phyloP scores from a whole-genome alignment of 2,888 invertebrate genomes.

The Melinaea menophilus region DNA sequence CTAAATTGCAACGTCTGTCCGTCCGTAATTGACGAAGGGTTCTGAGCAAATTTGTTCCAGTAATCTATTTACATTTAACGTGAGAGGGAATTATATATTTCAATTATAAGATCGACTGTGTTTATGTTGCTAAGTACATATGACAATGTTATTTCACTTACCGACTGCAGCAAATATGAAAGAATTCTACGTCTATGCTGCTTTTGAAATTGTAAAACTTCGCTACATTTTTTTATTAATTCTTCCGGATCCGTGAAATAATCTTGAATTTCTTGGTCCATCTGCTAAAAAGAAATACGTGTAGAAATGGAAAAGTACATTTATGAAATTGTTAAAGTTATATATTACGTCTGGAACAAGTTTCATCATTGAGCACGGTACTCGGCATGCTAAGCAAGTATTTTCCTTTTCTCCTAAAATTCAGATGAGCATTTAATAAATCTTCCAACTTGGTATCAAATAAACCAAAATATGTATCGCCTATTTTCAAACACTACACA shows the following conservation, averaged over 20 bases:
- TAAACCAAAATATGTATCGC: no score
- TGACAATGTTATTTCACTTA: slow-evolving; percentile 35
- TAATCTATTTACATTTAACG: background rate
- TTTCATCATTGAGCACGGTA: slow-evolving; percentile 69
- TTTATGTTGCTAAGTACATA: background rate
- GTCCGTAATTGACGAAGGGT: slow-evolving; percentile 6
- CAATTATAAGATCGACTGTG: no score
- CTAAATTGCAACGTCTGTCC: slow-evolving; percentile 5
- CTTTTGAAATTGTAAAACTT: slow-evolving; percentile 71
- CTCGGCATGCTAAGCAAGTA: slow-evolving; percentile 66
- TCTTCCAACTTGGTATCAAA: background rate
- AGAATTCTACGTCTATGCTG: slow-evolving; percentile 68
- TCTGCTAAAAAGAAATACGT: slow-evolving; percentile 45
- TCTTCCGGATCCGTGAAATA: slow-evolving; percentile 75
- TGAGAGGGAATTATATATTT: background rate
- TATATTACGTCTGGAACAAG: slow-evolving; percentile 66
- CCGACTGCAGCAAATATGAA: slow-evolving; percentile 71
- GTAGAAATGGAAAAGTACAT: slow-evolving; percentile 4
- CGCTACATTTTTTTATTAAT: slow-evolving; percentile 66
- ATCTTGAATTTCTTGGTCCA: slow-evolving; percentile 73
- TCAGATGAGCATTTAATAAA: slow-evolving; percentile 9
- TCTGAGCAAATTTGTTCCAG: slow-evolving; percentile 5
- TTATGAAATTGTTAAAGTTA: slow-evolving; percentile 9
- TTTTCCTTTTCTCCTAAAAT: slow-evolving; percentile 61
- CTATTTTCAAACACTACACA: slow-evolving; percentile 35